Evolutionary conservation across 1,140 invertebrate species (phyloP).

Genomic region (Leptinotarsa texana): DNA sequence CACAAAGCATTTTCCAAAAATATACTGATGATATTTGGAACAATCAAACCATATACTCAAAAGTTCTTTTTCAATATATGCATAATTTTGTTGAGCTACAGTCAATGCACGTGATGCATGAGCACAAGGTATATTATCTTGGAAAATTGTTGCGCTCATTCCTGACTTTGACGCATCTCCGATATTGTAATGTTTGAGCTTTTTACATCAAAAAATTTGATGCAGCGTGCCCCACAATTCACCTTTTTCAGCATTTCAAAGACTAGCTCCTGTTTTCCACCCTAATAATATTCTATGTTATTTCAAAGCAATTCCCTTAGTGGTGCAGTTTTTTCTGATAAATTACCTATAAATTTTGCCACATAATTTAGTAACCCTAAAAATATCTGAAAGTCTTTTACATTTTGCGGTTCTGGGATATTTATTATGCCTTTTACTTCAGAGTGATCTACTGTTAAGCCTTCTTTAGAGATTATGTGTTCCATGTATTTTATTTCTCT

Average conservation of each 20-base stretch:
- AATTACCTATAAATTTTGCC: conserved; percentile 32
- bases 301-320: conserved; percentile 46
- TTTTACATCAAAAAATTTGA: not conserved
- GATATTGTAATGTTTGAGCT: not conserved
- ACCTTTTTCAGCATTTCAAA: not conserved
- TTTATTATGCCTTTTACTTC: not conserved
- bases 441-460: conserved; percentile 10
- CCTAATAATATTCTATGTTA: too few species aligned
- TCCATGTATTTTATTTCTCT: too few species aligned
- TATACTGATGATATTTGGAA: not conserved
- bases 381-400: conserved; percentile 47
- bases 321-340: conserved; percentile 37
- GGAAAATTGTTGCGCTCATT: not conserved
- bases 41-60: not conserved
- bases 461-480: too few species aligned
- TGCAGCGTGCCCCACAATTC: not conserved
- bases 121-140: conserved; percentile 1
- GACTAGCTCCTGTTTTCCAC: not conserved
- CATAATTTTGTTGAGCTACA: not conserved
- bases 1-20: not conserved
- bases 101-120: not conserved
- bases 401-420: conserved; percentile 42
- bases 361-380: conserved; percentile 47
- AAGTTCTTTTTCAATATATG: not conserved
- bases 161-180: not conserved